Conservation (phyloP, 2,113 vertebrate genomes). For the Geothlypis trichas region DNA sequence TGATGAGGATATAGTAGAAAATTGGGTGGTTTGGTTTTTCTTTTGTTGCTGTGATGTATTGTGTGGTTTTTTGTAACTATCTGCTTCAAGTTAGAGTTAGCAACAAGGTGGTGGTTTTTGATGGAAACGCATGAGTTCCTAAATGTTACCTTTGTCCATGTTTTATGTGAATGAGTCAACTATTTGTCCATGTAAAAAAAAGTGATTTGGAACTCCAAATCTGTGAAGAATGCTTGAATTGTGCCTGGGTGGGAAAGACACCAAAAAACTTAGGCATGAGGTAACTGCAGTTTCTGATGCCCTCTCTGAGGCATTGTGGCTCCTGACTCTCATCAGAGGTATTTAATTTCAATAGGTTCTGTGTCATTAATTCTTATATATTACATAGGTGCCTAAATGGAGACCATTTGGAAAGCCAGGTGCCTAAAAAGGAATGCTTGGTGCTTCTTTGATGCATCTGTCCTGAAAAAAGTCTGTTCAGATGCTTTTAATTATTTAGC, state of each 20-base stretch:
- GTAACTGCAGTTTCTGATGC: neutral
- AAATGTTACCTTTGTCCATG: fast-evolving
- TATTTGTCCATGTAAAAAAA: neutral
- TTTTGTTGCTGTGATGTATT: neutral
- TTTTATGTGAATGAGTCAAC: neutral
- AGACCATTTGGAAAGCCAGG: neutral
- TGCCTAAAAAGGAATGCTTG: neutral
- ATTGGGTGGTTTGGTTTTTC: neutral
- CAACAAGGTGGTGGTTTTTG: neutral
- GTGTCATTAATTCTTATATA: fast-evolving
- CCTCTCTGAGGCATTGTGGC: neutral
- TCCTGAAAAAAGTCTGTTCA: neutral
- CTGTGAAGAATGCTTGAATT: neutral
- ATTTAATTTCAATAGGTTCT: neutral
- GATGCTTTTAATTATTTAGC: neutral
- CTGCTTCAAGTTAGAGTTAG: neutral
- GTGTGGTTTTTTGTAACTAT: neutral
- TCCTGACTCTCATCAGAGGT: neutral
- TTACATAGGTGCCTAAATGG: neutral
- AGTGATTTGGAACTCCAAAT: neutral
- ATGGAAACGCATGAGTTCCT: neutral
- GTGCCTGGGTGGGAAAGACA: fast-evolving
- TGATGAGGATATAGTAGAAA: neutral
- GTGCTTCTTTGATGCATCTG: neutral
- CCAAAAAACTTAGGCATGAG: fast-evolving